phyloP scores from a whole-genome alignment of 2,113 vertebrate genomes.

The Malurus elegans region DNA sequence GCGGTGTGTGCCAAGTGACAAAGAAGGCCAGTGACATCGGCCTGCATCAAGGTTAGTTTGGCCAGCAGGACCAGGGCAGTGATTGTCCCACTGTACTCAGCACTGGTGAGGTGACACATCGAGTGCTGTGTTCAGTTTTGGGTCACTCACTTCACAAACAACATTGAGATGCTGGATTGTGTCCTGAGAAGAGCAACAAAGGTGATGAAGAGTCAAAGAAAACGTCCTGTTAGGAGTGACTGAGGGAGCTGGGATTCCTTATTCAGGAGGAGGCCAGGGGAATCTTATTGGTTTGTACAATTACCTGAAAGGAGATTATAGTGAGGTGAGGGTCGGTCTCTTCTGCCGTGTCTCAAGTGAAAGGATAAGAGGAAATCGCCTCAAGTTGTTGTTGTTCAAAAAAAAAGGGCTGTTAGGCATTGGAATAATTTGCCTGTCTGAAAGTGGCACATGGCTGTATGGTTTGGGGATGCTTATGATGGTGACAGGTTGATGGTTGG shows the following conservation, averaged over 20 bases:
- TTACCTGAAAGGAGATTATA: not conserved
- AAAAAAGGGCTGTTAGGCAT: not conserved
- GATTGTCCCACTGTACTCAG: accelerated
- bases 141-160: not conserved
- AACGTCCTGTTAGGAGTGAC: not conserved
- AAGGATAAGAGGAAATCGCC: not conserved
- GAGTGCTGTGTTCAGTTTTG: not conserved
- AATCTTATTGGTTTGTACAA: not conserved
- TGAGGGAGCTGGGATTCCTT: not conserved
- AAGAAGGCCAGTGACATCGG: not conserved
- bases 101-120: accelerated
- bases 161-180: accelerated
- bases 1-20: accelerated
- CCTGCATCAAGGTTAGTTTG: not conserved
- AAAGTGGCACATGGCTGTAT: not conserved
- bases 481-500: not conserved
- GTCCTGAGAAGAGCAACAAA: not conserved
- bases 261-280: not conserved
- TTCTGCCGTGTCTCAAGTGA: not conserved
- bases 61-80: not conserved
- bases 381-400: not conserved
- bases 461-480: not conserved
- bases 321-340: not conserved
- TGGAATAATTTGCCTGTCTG: not conserved
- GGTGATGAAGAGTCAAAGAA: not conserved